phyloP scores from a whole-genome alignment of 35 echinoderm and acorn worm species.

The Amphiura filiformis region DNA sequence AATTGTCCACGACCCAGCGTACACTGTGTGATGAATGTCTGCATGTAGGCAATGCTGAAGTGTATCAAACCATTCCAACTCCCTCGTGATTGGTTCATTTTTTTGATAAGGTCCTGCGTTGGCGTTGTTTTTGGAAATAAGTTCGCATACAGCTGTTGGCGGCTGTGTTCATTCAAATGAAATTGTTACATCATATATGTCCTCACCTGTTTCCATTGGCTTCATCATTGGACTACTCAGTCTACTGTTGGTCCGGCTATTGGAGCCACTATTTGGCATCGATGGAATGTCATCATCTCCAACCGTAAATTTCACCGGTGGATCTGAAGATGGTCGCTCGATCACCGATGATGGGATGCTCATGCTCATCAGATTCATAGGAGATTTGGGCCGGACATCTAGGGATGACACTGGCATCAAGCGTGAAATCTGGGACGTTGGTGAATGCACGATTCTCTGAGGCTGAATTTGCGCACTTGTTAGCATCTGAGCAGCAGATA shows the following conservation, averaged over 20 bases:
- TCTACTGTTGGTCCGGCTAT: not conserved
- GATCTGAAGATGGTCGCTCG: constrained; percentile 49
- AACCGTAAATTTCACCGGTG: constrained; percentile 78
- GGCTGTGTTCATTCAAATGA: too few species aligned
- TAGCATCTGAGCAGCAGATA: not conserved
- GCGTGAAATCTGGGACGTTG: constrained; percentile 24
- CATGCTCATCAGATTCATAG: constrained; percentile 19
- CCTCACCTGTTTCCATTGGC: constrained; percentile 18
- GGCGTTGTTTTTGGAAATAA: too few species aligned
- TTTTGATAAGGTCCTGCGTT: too few species aligned
- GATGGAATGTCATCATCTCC: constrained; percentile 65
- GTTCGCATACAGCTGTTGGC: too few species aligned
- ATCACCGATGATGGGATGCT: constrained; percentile 32
- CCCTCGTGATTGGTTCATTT: too few species aligned
- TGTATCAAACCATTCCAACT: too few species aligned
- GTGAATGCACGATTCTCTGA: not conserved
- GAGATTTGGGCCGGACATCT: constrained; percentile 10
- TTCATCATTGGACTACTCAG: not conserved
- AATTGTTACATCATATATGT: too few species aligned
- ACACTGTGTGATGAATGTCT: too few species aligned
- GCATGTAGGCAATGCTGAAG: too few species aligned
- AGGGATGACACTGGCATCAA: constrained; percentile 8
- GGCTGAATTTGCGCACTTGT: not conserved
- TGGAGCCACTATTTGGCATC: not conserved
- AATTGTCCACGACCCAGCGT: too few species aligned